Evolutionary conservation across 2,888 invertebrate species (phyloP).

Genomic region (Conus canariensis): DNA sequence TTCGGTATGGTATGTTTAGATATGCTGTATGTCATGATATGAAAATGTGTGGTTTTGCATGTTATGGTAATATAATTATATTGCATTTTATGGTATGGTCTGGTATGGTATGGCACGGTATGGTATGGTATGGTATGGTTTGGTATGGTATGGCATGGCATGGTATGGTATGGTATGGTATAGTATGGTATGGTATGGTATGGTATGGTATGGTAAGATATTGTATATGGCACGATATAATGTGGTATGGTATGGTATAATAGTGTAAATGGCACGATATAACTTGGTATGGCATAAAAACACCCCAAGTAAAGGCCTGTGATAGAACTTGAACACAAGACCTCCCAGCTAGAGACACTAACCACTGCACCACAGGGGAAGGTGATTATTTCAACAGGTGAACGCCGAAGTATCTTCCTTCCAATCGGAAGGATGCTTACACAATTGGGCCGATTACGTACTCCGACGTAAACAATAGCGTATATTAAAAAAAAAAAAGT

Average conservation of each 20-base stretch:
- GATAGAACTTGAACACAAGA: too few species aligned
- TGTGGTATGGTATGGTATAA: neutral
- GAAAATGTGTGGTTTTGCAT: neutral
- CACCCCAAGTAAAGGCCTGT: too few species aligned
- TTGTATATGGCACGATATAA: neutral
- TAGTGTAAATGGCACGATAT: neutral
- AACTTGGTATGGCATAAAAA: neutral
- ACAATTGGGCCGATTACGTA: too few species aligned
- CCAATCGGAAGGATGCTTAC: too few species aligned
- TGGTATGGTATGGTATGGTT: conserved; percentile 5
- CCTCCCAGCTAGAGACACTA: too few species aligned
- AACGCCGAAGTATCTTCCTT: too few species aligned
- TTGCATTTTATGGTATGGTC: neutral
- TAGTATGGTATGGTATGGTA: conserved; percentile 15
- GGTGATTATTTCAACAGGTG: too few species aligned
- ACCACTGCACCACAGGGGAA: too few species aligned
- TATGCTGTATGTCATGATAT: neutral
- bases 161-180: conserved; percentile 8
- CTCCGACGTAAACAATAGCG: too few species aligned
- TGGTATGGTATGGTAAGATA: neutral
- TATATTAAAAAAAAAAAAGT: too few species aligned
- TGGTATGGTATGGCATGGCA: conserved; percentile 8
- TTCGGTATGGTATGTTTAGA: neutral
- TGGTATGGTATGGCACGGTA: neutral
- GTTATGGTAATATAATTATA: neutral